A percentile compares a stretch with the other conserved stretches of the same genome.
Conservation (phyloP, 2,797 vertebrate species). For the Pygocentrus nattereri region DNA sequence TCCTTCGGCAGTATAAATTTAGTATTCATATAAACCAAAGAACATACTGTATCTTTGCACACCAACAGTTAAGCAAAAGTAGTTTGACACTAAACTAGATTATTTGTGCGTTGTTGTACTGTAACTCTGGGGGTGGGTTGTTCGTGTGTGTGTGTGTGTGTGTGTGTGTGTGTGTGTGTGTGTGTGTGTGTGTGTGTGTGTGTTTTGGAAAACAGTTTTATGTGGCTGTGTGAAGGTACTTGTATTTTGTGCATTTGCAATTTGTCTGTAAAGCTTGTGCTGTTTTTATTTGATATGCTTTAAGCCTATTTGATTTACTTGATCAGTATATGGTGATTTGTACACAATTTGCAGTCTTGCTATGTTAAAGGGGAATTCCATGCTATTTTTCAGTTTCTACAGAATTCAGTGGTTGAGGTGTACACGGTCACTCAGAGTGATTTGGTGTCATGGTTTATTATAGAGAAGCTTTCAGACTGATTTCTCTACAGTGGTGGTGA, state of each 20-base stretch:
- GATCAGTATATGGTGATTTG: constrained; percentile 12
- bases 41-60: constrained; percentile 61
- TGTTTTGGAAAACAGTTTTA: not conserved
- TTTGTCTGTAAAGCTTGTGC: constrained; percentile 23
- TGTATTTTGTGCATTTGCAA: constrained; percentile 28
- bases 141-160: constrained; percentile 10
- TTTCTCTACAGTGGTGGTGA: too few species aligned
- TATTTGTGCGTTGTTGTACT: constrained; percentile 39
- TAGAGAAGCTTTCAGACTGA: too few species aligned
- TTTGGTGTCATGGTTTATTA: too few species aligned
- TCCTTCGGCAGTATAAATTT: constrained; percentile 25
- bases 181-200: too few species aligned
- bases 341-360: not conserved
- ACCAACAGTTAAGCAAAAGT: constrained; percentile 57
- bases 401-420: too few species aligned
- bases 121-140: not conserved
- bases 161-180: constrained; percentile 20
- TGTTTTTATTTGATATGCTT: constrained; percentile 26
- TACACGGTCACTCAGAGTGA: too few species aligned
- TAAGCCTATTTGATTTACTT: constrained; percentile 19
- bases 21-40: constrained; percentile 59
- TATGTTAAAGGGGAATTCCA: not conserved
- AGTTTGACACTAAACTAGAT: constrained; percentile 66
- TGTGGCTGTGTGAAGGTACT: constrained; percentile 46
- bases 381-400: too few species aligned